These are phyloP conservation scores for Callospermophilus lateralis DNA, from an alignment of 2,113 vertebrate species.

Conservation along the genomic window DNA sequence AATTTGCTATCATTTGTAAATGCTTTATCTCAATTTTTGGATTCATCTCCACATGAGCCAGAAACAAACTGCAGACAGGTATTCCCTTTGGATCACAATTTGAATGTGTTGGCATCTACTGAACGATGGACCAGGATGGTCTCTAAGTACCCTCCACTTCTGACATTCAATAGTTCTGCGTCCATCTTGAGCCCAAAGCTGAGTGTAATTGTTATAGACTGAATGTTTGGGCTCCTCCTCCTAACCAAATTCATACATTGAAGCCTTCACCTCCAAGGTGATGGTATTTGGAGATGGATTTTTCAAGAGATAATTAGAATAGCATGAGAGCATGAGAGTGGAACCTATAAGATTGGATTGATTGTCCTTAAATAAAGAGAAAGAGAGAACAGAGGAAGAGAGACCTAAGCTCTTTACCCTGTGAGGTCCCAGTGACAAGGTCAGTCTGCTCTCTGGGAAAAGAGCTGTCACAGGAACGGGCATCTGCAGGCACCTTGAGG, in stretches of 20 bases:
- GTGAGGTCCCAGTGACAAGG: not conserved
- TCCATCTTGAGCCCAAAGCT: not conserved
- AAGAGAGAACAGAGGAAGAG: not conserved
- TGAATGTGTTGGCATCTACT: not conserved
- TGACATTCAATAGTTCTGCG: not conserved
- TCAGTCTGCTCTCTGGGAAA: not conserved
- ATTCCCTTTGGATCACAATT: not conserved
- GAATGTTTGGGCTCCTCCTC: too few species aligned
- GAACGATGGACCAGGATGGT: not conserved
- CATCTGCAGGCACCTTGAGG: too few species aligned
- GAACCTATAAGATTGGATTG: fast-evolving
- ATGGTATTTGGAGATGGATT: not conserved
- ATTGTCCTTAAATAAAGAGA: not conserved
- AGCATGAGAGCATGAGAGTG: not conserved
- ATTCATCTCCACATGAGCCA: not conserved
- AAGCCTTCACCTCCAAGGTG: too few species aligned
- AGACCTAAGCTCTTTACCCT: not conserved
- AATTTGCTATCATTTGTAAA: not conserved
- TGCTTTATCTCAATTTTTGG: not conserved
- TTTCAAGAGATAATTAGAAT: not conserved
- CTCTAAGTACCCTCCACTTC: not conserved
- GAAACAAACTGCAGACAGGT: not conserved
- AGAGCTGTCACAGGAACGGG: not conserved
- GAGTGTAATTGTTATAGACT: not conserved
- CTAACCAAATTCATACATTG: not conserved